phyloP scores from a whole-genome alignment of 2,888 invertebrate species.

The Heliothis peltigera region DNA sequence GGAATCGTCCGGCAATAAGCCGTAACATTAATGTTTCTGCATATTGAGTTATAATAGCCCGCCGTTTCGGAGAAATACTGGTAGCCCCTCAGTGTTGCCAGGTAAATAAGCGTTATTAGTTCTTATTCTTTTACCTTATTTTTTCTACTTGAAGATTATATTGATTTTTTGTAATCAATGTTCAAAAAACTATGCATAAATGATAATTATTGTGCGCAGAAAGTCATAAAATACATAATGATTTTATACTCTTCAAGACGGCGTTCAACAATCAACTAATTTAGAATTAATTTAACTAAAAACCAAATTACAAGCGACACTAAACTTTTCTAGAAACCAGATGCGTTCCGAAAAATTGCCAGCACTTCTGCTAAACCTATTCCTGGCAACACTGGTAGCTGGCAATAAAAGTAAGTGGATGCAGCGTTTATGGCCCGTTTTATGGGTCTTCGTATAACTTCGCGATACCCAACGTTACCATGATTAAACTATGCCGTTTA shows the following conservation, averaged over 20 bases:
- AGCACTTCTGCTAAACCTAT: constrained; percentile 48
- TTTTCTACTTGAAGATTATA: background rate
- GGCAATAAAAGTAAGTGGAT: constrained; percentile 83
- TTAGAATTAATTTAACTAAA: constrained; percentile 19
- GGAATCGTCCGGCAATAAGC: constrained; percentile 39
- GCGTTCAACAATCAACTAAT: too few species aligned
- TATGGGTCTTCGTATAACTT: constrained; percentile 81
- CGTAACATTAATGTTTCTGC: constrained; percentile 48
- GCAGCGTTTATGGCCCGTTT: constrained; percentile 80
- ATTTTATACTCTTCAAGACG: background rate
- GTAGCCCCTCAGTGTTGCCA: constrained; percentile 41
- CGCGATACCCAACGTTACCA: constrained; percentile 68
- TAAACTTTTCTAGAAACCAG: constrained; percentile 18
- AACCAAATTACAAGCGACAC: constrained; percentile 17
- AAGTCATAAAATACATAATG: background rate
- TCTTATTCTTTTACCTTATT: background rate
- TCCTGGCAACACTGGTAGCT: constrained; percentile 60
- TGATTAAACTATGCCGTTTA: constrained; percentile 78
- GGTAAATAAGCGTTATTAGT: constrained; percentile 7
- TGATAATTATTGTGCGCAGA: too few species aligned
- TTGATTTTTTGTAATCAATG: too few species aligned
- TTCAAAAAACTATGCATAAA: too few species aligned
- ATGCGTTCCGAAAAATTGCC: constrained; percentile 34
- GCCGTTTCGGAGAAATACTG: constrained; percentile 72
- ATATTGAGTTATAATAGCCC: constrained; percentile 73